phyloP scores from a whole-genome alignment of 1,140 invertebrate genomes.

The Drosophila repletoides region DNA sequence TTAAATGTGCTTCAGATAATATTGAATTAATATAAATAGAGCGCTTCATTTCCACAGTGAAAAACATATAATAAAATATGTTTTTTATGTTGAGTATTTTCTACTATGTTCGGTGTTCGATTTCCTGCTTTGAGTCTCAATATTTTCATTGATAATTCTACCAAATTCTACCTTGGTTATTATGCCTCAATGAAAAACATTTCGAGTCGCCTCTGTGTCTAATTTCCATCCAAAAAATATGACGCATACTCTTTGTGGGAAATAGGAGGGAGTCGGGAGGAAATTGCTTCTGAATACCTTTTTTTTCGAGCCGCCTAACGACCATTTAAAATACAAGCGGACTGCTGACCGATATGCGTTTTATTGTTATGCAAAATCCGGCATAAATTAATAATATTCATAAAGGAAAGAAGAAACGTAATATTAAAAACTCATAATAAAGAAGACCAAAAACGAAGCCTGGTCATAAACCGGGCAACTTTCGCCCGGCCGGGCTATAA shows the following conservation, averaged over 20 bases:
- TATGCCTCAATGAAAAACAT: neutral
- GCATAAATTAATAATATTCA: conserved; percentile 45
- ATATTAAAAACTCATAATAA: conserved; percentile 74
- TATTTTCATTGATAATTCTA: neutral
- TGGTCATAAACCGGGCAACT: conserved; percentile 47
- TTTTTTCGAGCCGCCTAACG: conserved; percentile 4
- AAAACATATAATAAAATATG: no score
- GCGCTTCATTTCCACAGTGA: no score
- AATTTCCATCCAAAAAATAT: neutral
- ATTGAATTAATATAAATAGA: no score
- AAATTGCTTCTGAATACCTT: conserved; percentile 9
- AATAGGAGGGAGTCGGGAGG: neutral
- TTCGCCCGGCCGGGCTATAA: conserved; percentile 46
- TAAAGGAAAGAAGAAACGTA: conserved; percentile 49
- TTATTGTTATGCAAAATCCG: conserved; percentile 74
- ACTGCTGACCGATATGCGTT: conserved; percentile 65
- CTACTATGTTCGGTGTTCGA: no score
- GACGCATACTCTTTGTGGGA: conserved; percentile 21
- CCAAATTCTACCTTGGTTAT: neutral
- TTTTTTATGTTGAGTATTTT: no score
- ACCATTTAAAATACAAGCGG: conserved; percentile 19
- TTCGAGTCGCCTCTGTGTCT: conserved; percentile 38
- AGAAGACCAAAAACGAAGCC: conserved; percentile 22
- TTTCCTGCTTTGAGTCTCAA: neutral
- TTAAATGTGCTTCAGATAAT: no score